phyloP scores from a whole-genome alignment of 2,888 invertebrate genomes.

The Lysandra bellargus region DNA sequence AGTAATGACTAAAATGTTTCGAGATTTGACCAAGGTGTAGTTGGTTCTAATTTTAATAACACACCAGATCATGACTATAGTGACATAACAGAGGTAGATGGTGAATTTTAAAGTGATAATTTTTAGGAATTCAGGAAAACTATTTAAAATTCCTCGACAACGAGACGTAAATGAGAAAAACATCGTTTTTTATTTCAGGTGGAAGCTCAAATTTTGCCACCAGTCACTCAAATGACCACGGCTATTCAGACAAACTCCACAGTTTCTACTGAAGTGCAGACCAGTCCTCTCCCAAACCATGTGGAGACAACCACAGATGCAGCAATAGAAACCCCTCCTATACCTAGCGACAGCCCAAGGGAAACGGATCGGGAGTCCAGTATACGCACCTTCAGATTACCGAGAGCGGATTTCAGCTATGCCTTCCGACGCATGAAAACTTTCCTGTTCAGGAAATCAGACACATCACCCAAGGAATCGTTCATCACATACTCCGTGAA shows the following conservation, averaged over 20 bases:
- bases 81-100: too few species aligned
- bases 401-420: conserved; percentile 57
- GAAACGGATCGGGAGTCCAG: conserved; percentile 40
- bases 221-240: conserved; percentile 23
- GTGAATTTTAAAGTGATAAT: too few species aligned
- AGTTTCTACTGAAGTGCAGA: conserved; percentile 25
- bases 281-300: conserved; percentile 26
- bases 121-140: too few species aligned
- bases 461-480: conserved; percentile 45
- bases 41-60: too few species aligned
- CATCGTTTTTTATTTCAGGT: conserved; percentile 1
- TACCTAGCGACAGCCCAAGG: conserved; percentile 35
- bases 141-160: too few species aligned
- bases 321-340: conserved; percentile 27
- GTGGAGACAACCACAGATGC: conserved; percentile 26
- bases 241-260: conserved; percentile 6
- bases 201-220: conserved; percentile 32
- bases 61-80: too few species aligned
- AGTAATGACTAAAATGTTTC: too few species aligned
- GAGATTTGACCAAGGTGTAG: too few species aligned
- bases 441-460: conserved; percentile 49
- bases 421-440: conserved; percentile 59
- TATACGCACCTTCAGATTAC: conserved; percentile 49
- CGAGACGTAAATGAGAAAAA: background rate
- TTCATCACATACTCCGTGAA: conserved; percentile 52